Percentiles rank a stretch among this genome's conserved stretches.
Evolutionary conservation across 64 coral and sea anemone species (phyloP).

Genomic region (Pachyseris speciosa): DNA sequence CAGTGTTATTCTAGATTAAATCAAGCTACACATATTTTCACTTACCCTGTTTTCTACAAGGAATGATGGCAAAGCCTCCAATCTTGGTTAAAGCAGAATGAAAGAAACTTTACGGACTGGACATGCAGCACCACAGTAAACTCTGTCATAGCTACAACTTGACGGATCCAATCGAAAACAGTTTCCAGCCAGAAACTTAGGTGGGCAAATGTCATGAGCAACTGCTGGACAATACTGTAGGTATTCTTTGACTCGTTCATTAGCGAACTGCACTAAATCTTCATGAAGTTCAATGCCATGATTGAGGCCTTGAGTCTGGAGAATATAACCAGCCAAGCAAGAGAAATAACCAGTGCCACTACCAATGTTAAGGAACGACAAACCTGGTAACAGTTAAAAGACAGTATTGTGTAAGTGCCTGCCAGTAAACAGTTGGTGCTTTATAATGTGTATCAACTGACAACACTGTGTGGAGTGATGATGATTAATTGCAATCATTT

Average conservation of each 20-base stretch:
- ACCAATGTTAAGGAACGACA: slow-evolving; percentile 96
- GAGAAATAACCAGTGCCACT: slow-evolving; percentile 98
- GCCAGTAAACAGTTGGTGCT: no score
- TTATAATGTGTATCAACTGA: no score
- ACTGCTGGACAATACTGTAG: slow-evolving; percentile 77
- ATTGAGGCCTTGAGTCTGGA: slow-evolving; percentile 78
- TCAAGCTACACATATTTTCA: no score
- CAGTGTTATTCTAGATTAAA: no score
- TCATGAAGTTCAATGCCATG: slow-evolving; percentile 91
- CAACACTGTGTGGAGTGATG: no score
- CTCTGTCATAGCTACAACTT: slow-evolving; percentile 80
- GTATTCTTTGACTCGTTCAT: slow-evolving; percentile 86
- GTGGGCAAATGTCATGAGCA: slow-evolving; percentile 72
- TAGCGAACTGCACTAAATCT: slow-evolving; percentile 86
- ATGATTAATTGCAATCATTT: no score
- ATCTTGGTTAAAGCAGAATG: slow-evolving; percentile 83
- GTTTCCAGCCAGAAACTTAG: slow-evolving; percentile 90
- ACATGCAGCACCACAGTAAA: slow-evolving; percentile 93
- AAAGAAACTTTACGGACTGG: slow-evolving; percentile 75
- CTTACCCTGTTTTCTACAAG: slow-evolving; percentile 90
- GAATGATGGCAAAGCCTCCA: slow-evolving; percentile 91
- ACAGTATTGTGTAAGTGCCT: neutral
- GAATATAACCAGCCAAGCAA: slow-evolving; percentile 83
- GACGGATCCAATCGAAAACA: slow-evolving; percentile 89
- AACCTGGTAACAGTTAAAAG: slow-evolving; percentile 39